Evolutionary conservation across 1,140 invertebrate genomes (phyloP).

Genomic region (Bathynomus jamesi): DNA sequence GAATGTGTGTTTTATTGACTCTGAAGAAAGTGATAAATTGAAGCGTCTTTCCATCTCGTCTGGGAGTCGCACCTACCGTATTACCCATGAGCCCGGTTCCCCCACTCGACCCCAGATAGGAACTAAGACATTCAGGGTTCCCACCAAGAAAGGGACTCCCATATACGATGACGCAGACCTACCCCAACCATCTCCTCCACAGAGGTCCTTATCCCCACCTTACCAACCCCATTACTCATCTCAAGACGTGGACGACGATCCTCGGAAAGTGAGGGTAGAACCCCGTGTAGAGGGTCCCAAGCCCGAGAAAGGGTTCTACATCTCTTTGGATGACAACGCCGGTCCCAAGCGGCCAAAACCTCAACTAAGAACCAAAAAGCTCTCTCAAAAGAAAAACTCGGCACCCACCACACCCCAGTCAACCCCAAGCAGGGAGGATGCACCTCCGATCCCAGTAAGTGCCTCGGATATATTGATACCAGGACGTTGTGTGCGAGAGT

Average conservation of each 20-base stretch:
- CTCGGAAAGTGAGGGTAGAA: slow-evolving; percentile 38
- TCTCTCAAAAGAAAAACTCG: slow-evolving; percentile 37
- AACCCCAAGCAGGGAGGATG: slow-evolving; percentile 29
- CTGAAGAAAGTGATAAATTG: slow-evolving; percentile 45
- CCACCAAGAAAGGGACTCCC: slow-evolving; percentile 33
- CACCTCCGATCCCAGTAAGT: slow-evolving; percentile 26
- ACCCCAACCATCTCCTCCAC: slow-evolving; percentile 29
- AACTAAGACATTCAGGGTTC: slow-evolving; percentile 33
- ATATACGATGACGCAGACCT: slow-evolving; percentile 32
- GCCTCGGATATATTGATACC: too few relatives aligned
- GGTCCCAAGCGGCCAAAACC: slow-evolving; percentile 81
- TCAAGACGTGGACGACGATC: slow-evolving; percentile 33
- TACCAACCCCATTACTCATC: slow-evolving; percentile 17
- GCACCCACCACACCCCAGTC: slow-evolving; percentile 33
- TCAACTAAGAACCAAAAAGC: slow-evolving; percentile 50
- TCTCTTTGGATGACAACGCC: slow-evolving; percentile 75
- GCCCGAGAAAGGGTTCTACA: slow-evolving; percentile 83
- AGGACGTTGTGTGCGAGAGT: too few relatives aligned
- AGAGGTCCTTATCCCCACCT: slow-evolving; percentile 28
- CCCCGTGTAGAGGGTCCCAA: slow-evolving; percentile 42
- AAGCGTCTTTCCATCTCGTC: slow-evolving; percentile 71
- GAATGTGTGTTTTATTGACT: slow-evolving; percentile 83
- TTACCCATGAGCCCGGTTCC: slow-evolving; percentile 43
- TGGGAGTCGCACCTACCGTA: slow-evolving; percentile 75
- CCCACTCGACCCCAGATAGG: slow-evolving; percentile 31